Base-by-base conservation (phyloP, 2,888 invertebrate genomes). In the Subacronicta megacephala region DNA sequence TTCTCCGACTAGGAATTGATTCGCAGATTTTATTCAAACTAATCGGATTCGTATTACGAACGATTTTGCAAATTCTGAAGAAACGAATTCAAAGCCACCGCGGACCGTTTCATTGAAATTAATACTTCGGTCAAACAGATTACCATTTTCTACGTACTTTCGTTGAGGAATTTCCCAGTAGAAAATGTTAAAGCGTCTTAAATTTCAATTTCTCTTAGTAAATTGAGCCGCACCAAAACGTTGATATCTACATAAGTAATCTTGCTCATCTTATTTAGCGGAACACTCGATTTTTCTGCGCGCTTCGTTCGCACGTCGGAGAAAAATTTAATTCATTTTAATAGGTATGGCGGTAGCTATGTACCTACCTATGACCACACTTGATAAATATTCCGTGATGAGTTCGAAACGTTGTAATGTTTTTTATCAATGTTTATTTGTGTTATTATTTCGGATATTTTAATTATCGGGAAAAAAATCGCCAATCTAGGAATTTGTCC, bases 1-100 rank as follows among this genome's bases (percentile, higher is more conserved):
- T 76, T 79, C 75, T 67, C 55, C 62, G 73, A 69, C 78, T 80
- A 72, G 72, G 78, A 81, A 83, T 82, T 78, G 79, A 84, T 82
- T 77, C 74, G 52, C 50, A 78, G 81, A 83, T 88, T 88, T 85
- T 83, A 83, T 84, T 84, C 80, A 70, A 72, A 72, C 81, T 86
- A 87, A 88, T 87, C 83, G 82, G 80, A 83, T 83, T 85, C 77
- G 77, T 82, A 81, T 83, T 84, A 77, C 79, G 78, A 78, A 68
- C 67, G 76, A 82, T 78, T 86, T 85, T 82, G 81, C 82, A 83
- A 83, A 84, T 85, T 86, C 78, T 57, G 40, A 61, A 77, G 81
- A 81, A 83, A 80, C 75, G 75, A 75, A 82, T 80, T 80, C 75
- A 78, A 74, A 78, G 77, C 73, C 62, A 69, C 70, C 57, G 46